These are phyloP conservation scores for Fulica atra DNA, from an alignment of 2,113 vertebrate species.

Conservation along the genomic window DNA sequence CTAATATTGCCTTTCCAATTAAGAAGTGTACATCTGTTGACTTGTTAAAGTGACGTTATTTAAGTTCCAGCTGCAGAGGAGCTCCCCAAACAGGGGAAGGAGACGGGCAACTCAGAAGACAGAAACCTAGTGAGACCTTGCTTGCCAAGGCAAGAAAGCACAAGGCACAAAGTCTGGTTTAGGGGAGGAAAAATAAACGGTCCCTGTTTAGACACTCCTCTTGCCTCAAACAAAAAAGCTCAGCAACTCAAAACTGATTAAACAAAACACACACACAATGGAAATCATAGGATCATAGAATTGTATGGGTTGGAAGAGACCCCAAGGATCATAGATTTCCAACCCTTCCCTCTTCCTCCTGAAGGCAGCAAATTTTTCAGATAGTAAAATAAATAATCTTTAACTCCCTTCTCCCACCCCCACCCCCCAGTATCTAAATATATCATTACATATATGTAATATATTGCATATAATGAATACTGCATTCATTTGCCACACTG, in stretches of 20 bases:
- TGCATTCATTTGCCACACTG: background rate
- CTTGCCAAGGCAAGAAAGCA: background rate
- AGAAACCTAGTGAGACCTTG: background rate
- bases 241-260: background rate
- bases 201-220: background rate
- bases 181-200: background rate
- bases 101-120: background rate
- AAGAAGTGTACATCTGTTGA: background rate
- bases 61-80: background rate
- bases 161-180: background rate
- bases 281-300: too few species aligned
- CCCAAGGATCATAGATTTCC: too few species aligned
- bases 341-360: background rate
- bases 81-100: background rate
- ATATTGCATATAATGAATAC: rapidly evolving
- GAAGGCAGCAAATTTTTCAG: background rate
- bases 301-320: too few species aligned
- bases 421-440: background rate
- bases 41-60: background rate
- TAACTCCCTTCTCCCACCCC: too few species aligned
- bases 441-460: background rate
- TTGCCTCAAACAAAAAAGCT: background rate
- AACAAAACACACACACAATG: background rate
- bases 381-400: background rate
- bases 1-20: background rate